Percentiles rank a stretch among this genome's conserved stretches.
Conservation (phyloP, 2,888 invertebrate genomes). For the Cheilosia scutellata region DNA sequence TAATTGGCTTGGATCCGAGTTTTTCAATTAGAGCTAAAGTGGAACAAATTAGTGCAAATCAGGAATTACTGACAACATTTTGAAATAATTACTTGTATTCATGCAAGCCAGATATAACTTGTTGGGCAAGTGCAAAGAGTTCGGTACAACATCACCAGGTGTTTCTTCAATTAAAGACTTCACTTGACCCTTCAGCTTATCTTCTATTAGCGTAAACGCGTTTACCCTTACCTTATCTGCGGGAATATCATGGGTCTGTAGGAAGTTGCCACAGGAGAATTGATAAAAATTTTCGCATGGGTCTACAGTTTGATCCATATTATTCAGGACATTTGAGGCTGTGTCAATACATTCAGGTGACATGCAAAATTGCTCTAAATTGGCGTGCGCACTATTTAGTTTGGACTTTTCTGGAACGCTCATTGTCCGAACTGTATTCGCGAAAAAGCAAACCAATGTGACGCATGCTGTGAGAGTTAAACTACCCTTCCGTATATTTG, state of each 20-base stretch:
- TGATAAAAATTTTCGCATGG: constrained; percentile 92
- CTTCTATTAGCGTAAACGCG: constrained; percentile 83
- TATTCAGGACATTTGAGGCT: constrained; percentile 88
- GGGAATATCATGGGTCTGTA: constrained; percentile 88
- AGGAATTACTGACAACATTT: background rate
- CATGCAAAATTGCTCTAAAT: constrained; percentile 86
- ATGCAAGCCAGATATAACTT: constrained; percentile 84
- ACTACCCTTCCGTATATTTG: too few relatives aligned
- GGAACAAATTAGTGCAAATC: constrained; percentile 79
- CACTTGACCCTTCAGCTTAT: constrained; percentile 84
- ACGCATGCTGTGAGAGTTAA: too few relatives aligned
- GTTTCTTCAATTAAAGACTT: constrained; percentile 83
- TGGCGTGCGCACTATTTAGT: constrained; percentile 76
- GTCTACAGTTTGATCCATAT: constrained; percentile 88
- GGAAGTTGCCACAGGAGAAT: constrained; percentile 90
- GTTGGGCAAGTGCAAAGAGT: constrained; percentile 84
- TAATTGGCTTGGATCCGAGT: constrained; percentile 90
- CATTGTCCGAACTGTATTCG: constrained; percentile 74
- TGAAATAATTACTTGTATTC: constrained; percentile 82
- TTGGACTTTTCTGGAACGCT: constrained; percentile 78
- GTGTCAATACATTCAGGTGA: constrained; percentile 91
- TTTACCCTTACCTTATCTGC: constrained; percentile 86
- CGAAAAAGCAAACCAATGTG: too few relatives aligned
- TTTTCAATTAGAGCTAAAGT: constrained; percentile 91
- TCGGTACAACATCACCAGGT: constrained; percentile 80